Evolutionary conservation across 2,888 invertebrate species (phyloP).

Genomic region (Ctena decussata): DNA sequence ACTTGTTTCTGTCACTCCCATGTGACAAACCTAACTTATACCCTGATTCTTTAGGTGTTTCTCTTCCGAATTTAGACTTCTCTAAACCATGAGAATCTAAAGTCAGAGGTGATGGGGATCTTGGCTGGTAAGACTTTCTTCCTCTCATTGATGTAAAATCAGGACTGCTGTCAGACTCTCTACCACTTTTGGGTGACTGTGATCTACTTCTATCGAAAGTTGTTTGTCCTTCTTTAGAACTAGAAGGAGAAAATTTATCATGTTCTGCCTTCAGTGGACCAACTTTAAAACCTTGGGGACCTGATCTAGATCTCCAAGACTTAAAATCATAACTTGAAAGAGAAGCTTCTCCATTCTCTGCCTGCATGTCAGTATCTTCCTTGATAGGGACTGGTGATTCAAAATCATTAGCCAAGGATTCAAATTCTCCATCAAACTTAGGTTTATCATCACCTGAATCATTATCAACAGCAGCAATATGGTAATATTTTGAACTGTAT

Average conservation of each 20-base stretch:
- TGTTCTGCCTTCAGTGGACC: conserved; percentile 60
- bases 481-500: conserved; percentile 58
- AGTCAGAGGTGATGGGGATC: conserved; percentile 58
- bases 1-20: neutral
- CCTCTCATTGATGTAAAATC: neutral
- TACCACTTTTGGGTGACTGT: neutral
- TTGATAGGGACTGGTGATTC: neutral
- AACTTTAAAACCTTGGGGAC: neutral
- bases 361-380: neutral
- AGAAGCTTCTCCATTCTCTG: neutral
- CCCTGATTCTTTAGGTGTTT: neutral
- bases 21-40: neutral
- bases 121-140: conserved; percentile 42
- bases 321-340: neutral
- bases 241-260: neutral
- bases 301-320: neutral
- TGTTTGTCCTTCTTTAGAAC: neutral
- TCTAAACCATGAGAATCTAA: neutral
- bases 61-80: neutral
- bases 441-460: conserved; percentile 15
- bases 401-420: conserved; percentile 35
- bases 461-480: conserved; percentile 17
- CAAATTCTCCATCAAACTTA: conserved; percentile 3
- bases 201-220: conserved; percentile 1
- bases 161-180: conserved; percentile 1